Evolutionary conservation across 92 coral and sea anemone species (phyloP).

Genomic region (Paragorgia papillata): DNA sequence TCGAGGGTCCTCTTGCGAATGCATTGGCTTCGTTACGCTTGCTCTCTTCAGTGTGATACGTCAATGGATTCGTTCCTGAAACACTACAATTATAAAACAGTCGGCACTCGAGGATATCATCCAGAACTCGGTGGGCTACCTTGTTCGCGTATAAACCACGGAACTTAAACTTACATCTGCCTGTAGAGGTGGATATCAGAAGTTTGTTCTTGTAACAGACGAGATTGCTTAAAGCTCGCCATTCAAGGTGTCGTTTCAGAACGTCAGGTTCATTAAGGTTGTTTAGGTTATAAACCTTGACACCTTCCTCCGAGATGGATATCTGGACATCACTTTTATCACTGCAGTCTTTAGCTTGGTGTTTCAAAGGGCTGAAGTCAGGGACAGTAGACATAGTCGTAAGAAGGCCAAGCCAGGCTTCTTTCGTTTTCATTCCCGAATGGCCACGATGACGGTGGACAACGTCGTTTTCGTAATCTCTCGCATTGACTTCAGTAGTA

Average conservation of each 20-base stretch:
- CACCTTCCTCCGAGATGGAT: slow-evolving; percentile 63
- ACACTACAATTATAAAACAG: slow-evolving; percentile 8
- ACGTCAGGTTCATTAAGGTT: slow-evolving; percentile 69
- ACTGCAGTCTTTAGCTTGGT: slow-evolving; percentile 67
- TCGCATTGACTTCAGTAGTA: slow-evolving; percentile 59
- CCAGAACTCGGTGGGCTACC: slow-evolving; percentile 71
- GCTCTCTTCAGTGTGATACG: slow-evolving; percentile 32
- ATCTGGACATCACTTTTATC: slow-evolving; percentile 65
- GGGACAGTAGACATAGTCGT: slow-evolving; percentile 64
- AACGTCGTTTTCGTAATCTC: slow-evolving; percentile 75
- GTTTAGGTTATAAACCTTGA: slow-evolving; percentile 62
- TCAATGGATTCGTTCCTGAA: slow-evolving; percentile 11
- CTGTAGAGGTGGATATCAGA: slow-evolving; percentile 51
- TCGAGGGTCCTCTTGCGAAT: slow-evolving; percentile 17
- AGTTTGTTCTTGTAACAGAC: slow-evolving; percentile 70
- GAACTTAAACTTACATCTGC: slow-evolving; percentile 29
- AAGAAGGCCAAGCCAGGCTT: slow-evolving; percentile 73
- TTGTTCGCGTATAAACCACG: slow-evolving; percentile 56
- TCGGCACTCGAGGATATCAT: slow-evolving; percentile 59
- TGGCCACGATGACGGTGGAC: slow-evolving; percentile 77
- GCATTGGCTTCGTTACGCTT: not conserved
- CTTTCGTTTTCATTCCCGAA: slow-evolving; percentile 71
- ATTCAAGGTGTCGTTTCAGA: slow-evolving; percentile 62
- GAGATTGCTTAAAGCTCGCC: slow-evolving; percentile 71
- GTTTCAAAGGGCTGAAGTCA: slow-evolving; percentile 64